phyloP scores from a whole-genome alignment of 2,888 invertebrate genomes.

The Epirrita christyi region DNA sequence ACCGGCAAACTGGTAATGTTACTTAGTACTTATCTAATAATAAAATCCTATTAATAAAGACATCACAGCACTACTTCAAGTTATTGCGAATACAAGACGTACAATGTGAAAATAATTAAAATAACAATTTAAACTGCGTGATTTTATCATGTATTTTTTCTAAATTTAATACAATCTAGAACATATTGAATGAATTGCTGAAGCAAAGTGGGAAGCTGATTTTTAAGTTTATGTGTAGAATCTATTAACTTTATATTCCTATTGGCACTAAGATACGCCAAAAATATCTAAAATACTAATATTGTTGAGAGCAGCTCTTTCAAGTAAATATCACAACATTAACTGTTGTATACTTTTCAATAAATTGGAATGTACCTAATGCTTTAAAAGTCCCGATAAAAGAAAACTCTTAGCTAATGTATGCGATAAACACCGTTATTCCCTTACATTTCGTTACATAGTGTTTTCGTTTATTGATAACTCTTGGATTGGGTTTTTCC shows the following conservation, averaged over 20 bases:
- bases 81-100: conserved; percentile 21
- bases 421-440: no score
- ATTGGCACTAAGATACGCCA: conserved; percentile 22
- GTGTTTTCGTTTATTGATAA: no score
- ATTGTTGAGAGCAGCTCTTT: not conserved
- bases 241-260: conserved; percentile 4
- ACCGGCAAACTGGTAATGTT: conserved; percentile 40
- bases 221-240: conserved; percentile 5
- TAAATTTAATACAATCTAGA: not conserved
- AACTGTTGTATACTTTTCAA: not conserved
- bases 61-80: conserved; percentile 40
- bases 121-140: not conserved
- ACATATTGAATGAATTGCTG: not conserved
- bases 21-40: conserved; percentile 41
- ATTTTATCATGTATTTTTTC: not conserved
- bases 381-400: no score
- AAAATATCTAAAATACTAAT: conserved; percentile 21
- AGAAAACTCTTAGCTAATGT: no score
- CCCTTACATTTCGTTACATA: no score
- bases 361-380: no score
- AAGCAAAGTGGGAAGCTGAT: conserved; percentile 3
- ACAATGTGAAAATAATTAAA: conserved; percentile 7
- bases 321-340: not conserved
- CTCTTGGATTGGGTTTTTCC: no score
- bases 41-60: conserved; percentile 33